phyloP scores from a whole-genome alignment of 2,888 invertebrate genomes.

The Xestia rhomboidea region DNA sequence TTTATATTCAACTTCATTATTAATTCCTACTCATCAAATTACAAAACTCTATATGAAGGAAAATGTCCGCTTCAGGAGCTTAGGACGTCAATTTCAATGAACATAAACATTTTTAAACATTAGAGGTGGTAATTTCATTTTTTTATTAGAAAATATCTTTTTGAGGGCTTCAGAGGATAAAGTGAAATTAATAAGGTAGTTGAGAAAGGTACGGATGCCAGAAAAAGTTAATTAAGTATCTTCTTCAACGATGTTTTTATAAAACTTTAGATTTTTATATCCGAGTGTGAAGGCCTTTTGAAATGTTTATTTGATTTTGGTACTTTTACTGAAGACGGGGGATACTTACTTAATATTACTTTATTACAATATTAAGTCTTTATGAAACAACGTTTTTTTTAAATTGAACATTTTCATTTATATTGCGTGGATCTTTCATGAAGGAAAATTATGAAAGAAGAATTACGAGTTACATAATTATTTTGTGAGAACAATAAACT shows the following conservation, averaged over 20 bases:
- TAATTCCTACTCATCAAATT: conserved; percentile 45
- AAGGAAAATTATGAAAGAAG: conserved; percentile 5
- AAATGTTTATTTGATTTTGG: conserved; percentile 30
- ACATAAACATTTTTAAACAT: conserved; percentile 31
- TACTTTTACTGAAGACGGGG: neutral
- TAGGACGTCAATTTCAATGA: conserved; percentile 30
- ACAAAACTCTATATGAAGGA: conserved; percentile 2
- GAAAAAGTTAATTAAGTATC: conserved; percentile 53
- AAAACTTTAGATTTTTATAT: conserved; percentile 31
- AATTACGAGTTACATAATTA: conserved; percentile 1
- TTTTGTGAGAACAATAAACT: conserved; percentile 17
- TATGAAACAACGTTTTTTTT: conserved; percentile 3
- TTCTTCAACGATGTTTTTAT: conserved; percentile 33
- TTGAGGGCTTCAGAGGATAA: conserved; percentile 22
- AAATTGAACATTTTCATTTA: conserved; percentile 14
- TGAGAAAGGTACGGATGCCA: conserved; percentile 24
- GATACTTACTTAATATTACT: neutral
- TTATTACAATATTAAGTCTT: conserved; percentile 9
- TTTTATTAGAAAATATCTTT: conserved; percentile 43
- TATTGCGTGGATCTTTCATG: neutral
- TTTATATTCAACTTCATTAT: conserved; percentile 55
- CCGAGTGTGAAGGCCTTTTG: conserved; percentile 1
- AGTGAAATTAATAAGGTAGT: conserved; percentile 58
- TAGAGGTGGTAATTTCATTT: conserved; percentile 31
- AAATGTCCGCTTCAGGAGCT: conserved; percentile 1